Base-by-base conservation (phyloP, 2,113 vertebrate genomes). In the Morone saxatilis region DNA sequence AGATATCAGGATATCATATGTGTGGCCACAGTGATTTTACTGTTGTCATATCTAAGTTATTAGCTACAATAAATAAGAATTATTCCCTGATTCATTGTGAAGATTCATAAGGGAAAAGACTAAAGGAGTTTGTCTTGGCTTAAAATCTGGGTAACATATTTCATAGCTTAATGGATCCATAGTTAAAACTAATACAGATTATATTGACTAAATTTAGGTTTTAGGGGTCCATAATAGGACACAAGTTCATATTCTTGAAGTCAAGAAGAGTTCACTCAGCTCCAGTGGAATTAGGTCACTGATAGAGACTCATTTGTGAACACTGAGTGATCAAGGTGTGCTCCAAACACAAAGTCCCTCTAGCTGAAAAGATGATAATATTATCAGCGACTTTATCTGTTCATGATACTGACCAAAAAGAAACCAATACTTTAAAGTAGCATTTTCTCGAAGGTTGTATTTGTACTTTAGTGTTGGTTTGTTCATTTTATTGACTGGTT, bases 291-390 rank as follows among this genome's bases (percentile, higher is more conserved):
- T 74, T 17, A 59, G 76, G 79, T 86, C 86, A 81, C 48, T 71
- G 67, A 88, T 70, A 78, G 45, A 38, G 4, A 53, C n/a, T 83
- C 56, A 66, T 69, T 57, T 50, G 20, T 53, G 51, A 87, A 25
- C 50, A 25, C 25, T 71, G 84, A 81, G 75, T 87, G 87, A 92
- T 90, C 81, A 66, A 69, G 57, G 74, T n/a, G 1, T 89, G 89
- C 57, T 87, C 47, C 25, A 59, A 81, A 93, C 71, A 84, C 90
- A 92, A 90, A 89, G 87, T 91, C 82, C 76, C 69, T 43, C 43
- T 0, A 71, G 14, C 70, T 65, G 51, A 61, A 84, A 63, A 60
- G 36, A 57, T 31, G 47, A 83, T 89, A 56, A 88, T 78, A 66
- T 85, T 88, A 88, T 84, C 78, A 85, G 41, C 43, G 20, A 8